phyloP scores from a whole-genome alignment of 2,888 invertebrate species.

The Microdon myrmicae region DNA sequence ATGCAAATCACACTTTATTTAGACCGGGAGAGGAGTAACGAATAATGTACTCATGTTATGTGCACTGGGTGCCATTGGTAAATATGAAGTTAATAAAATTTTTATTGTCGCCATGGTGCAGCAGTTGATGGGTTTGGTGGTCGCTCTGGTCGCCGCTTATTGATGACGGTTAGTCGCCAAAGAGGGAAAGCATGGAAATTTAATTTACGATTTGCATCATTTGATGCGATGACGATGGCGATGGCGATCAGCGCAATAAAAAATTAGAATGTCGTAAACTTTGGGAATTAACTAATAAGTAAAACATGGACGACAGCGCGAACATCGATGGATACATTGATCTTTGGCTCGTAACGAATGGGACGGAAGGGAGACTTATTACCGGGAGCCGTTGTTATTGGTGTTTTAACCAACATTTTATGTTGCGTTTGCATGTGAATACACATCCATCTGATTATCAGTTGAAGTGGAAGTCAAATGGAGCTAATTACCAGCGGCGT shows the following conservation, averaged over 20 bases:
- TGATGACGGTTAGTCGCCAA: slow-evolving; percentile 5
- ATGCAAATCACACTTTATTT: slow-evolving; percentile 50
- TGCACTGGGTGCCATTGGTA: slow-evolving; percentile 48
- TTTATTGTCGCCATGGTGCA: slow-evolving; percentile 47
- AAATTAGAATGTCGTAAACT: slow-evolving; percentile 43
- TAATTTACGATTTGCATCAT: slow-evolving; percentile 50
- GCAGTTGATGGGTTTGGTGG: slow-evolving; percentile 24
- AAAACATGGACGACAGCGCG: slow-evolving; percentile 30
- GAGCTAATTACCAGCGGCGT: slow-evolving; percentile 49
- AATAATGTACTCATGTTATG: slow-evolving; percentile 49
- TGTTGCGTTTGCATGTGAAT: no score
- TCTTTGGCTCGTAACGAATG: slow-evolving; percentile 23
- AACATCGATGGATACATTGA: no score
- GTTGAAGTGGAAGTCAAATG: slow-evolving; percentile 47
- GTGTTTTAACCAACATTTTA: no score
- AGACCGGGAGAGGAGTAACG: slow-evolving; percentile 29
- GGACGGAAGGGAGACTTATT: slow-evolving; percentile 20
- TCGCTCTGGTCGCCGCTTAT: background rate
- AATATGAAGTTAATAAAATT: slow-evolving; percentile 50
- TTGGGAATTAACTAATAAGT: slow-evolving; percentile 38
- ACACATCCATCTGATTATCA: no score
- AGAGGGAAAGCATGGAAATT: slow-evolving; percentile 31
- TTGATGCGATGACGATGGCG: slow-evolving; percentile 36
- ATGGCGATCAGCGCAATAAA: slow-evolving; percentile 34
- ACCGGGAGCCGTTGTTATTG: slow-evolving; percentile 3